Percentiles rank a stretch among this genome's conserved stretches.
These are phyloP conservation scores for Scrobipalpa costella DNA, from an alignment of 2,888 invertebrate genomes.

Conservation along the genomic window DNA sequence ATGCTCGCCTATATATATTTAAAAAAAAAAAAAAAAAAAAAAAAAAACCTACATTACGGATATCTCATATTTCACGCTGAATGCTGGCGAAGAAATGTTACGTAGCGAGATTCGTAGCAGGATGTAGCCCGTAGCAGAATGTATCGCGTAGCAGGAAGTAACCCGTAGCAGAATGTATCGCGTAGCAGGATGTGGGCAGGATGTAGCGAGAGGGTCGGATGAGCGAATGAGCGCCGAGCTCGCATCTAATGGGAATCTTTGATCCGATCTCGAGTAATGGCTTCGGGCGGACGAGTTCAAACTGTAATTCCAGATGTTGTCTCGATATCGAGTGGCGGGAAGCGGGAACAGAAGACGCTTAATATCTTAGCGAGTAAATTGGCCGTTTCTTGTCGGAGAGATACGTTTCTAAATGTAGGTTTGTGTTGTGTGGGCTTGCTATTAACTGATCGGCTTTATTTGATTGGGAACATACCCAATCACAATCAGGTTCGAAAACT, in stretches of 20 bases:
- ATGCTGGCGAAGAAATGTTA: background rate
- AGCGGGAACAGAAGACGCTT: conserved; percentile 4
- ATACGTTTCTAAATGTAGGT: background rate
- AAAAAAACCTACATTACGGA: conserved; percentile 1
- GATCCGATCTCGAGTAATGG: conserved; percentile 23
- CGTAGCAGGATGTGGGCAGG: background rate
- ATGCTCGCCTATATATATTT: too few species aligned
- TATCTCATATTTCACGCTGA: background rate
- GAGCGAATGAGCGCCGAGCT: background rate
- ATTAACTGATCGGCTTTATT: conserved; percentile 1
- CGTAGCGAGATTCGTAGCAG: too few species aligned
- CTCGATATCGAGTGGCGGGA: conserved; percentile 3
- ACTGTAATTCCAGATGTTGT: conserved; percentile 22
- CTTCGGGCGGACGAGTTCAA: conserved; percentile 18
- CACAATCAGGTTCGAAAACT: background rate
- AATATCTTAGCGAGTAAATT: conserved; percentile 14
- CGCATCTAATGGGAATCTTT: conserved; percentile 23
- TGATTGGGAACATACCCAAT: background rate
- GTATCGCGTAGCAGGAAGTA: background rate
- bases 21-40: too few species aligned
- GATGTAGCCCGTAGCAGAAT: background rate
- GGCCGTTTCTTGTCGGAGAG: conserved; percentile 10
- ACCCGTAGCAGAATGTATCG: background rate
- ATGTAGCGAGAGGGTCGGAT: background rate
- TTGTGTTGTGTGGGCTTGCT: background rate